phyloP scores from a whole-genome alignment of 2,113 vertebrate genomes.

The Tachuris rubrigastra region DNA sequence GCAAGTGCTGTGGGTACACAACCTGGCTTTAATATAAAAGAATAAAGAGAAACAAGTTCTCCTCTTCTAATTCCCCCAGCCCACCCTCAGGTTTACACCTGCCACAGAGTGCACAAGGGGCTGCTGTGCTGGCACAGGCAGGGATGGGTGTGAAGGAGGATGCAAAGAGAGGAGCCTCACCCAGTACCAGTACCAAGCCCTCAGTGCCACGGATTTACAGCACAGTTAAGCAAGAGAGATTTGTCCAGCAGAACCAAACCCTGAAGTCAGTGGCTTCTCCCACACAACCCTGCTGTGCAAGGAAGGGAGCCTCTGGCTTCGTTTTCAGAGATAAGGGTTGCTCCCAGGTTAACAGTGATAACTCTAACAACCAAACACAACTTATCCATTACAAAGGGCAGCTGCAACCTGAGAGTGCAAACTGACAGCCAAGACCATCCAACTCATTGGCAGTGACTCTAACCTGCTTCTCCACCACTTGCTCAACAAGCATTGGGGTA shows the following conservation, averaged over 20 bases:
- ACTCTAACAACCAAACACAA: neutral
- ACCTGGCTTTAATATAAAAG: neutral
- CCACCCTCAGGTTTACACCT: neutral
- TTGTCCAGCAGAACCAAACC: neutral
- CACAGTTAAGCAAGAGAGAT: neutral
- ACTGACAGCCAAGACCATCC: neutral
- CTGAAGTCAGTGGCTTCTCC: neutral
- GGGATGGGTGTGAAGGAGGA: neutral
- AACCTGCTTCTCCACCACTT: neutral
- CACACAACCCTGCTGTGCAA: accelerated
- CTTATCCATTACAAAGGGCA: neutral
- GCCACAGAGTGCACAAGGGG: neutral
- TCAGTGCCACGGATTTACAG: accelerated
- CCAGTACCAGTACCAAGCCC: neutral
- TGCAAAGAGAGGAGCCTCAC: neutral
- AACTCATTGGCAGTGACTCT: neutral
- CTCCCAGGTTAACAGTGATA: neutral
- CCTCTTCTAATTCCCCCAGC: neutral
- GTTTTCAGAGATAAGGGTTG: accelerated
- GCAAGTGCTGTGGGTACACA: neutral
- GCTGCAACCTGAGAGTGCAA: neutral
- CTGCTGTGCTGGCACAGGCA: neutral
- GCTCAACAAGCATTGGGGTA: accelerated
- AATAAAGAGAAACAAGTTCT: neutral
- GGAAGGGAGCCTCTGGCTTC: neutral